Conservation (phyloP, 1,140 invertebrate genomes). For the Dendrolimus kikuchii region DNA sequence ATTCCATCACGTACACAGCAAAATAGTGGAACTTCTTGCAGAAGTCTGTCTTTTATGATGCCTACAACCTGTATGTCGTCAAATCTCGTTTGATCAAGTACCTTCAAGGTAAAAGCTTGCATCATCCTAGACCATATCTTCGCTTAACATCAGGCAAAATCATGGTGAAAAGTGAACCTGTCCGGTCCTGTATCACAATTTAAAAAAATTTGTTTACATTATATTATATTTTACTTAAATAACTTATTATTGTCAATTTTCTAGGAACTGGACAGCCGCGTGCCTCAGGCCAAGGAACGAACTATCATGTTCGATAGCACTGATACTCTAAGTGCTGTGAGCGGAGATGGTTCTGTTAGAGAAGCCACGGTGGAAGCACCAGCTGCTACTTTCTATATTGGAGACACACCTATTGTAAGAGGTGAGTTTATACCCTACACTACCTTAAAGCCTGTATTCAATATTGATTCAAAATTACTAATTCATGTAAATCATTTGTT, state of each 20-base stretch:
- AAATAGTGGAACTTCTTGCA: no score
- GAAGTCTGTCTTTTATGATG: no score
- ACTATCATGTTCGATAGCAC: slow-evolving; percentile 70
- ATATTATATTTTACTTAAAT: background rate
- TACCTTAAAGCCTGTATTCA: background rate
- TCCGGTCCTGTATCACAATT: no score
- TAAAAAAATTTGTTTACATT: no score
- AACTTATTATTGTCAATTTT: slow-evolving; percentile 8
- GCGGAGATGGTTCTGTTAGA: slow-evolving; percentile 54
- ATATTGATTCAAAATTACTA: background rate
- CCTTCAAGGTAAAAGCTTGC: no score
- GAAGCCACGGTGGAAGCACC: slow-evolving; percentile 55
- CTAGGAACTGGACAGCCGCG: slow-evolving; percentile 50
- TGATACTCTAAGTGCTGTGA: slow-evolving; percentile 60
- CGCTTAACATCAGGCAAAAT: no score
- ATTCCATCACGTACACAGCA: no score
- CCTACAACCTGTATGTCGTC: no score
- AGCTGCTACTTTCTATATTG: slow-evolving; percentile 66
- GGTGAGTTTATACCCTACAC: slow-evolving; percentile 25
- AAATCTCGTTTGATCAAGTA: no score
- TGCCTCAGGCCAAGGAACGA: slow-evolving; percentile 59
- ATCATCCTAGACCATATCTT: no score
- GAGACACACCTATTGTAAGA: slow-evolving; percentile 65
- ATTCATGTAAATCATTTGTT: no score
- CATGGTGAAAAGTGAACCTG: no score